phyloP scores from a whole-genome alignment of 2,888 invertebrate species.

The Platycnemis pennipes region DNA sequence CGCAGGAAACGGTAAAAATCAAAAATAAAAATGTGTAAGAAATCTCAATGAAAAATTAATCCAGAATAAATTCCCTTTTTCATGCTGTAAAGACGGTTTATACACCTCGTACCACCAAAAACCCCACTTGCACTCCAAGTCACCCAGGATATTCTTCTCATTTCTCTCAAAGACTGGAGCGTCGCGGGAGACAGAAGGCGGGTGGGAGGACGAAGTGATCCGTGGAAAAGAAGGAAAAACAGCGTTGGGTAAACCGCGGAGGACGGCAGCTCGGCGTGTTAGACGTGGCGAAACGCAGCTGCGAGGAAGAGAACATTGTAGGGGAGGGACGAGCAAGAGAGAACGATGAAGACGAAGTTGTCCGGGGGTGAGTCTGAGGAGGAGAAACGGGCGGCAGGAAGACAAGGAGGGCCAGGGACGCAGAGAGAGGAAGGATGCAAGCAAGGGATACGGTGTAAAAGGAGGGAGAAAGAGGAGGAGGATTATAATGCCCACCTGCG shows the following conservation, averaged over 20 bases:
- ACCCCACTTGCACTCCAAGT: too few relatives aligned
- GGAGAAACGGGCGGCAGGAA: neutral
- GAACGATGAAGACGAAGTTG: neutral
- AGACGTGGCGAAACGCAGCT: neutral
- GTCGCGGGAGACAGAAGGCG: too few relatives aligned
- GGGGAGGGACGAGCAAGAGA: neutral
- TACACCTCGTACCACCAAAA: too few relatives aligned
- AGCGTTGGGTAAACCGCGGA: neutral
- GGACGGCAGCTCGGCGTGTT: neutral
- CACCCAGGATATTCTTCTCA: too few relatives aligned
- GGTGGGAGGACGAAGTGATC: too few relatives aligned
- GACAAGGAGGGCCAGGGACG: neutral
- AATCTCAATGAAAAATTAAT: too few relatives aligned
- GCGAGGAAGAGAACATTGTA: neutral
- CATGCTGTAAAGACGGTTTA: too few relatives aligned
- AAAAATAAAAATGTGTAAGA: too few relatives aligned
- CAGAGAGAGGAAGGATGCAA: neutral
- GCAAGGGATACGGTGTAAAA: neutral
- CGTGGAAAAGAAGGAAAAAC: neutral
- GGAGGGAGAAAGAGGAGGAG: neutral
- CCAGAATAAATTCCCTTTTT: too few relatives aligned
- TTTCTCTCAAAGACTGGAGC: too few relatives aligned
- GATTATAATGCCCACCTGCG: constrained; percentile 60
- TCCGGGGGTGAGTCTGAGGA: neutral
- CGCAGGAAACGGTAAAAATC: too few relatives aligned